Conservation (phyloP, 2,888 invertebrate species). For the Oscheius sp. region DNA sequence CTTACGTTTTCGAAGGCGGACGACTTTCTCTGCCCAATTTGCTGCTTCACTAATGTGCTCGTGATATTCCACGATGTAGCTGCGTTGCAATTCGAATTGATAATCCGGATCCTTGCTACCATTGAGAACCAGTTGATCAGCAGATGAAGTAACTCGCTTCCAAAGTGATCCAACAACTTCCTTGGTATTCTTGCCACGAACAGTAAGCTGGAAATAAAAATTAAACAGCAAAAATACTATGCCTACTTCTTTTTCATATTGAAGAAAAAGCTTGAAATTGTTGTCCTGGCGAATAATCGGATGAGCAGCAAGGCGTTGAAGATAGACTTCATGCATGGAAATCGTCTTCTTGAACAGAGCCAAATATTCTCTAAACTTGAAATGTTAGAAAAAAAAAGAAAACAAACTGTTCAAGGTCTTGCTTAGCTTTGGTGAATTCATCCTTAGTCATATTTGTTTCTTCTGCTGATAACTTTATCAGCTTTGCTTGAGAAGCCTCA, state of each 20-base stretch:
- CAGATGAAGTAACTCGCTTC: slow-evolving; percentile 83
- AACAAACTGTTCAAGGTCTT: slow-evolving; percentile 86
- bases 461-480: slow-evolving; percentile 95
- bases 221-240: slow-evolving; percentile 72
- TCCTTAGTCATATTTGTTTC: slow-evolving; percentile 98
- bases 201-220: slow-evolving; percentile 76
- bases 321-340: slow-evolving; percentile 99
- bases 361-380: slow-evolving; percentile 82
- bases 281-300: slow-evolving; percentile 88
- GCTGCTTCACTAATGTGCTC: slow-evolving; percentile 93
- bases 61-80: slow-evolving; percentile 93
- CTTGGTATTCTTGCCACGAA: slow-evolving; percentile 84
- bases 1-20: slow-evolving; percentile 77
- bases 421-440: slow-evolving; percentile 99
- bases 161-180: slow-evolving; percentile 93
- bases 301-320: slow-evolving; percentile 85
- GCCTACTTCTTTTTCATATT: slow-evolving; percentile 93
- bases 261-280: slow-evolving; percentile 94
- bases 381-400: background rate
- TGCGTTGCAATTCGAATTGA: slow-evolving; percentile 96
- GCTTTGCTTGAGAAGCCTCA: slow-evolving; percentile 96
- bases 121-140: slow-evolving; percentile 93
- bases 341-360: slow-evolving; percentile 99
- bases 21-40: slow-evolving; percentile 89
- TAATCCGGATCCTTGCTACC: slow-evolving; percentile 91